Evolutionary conservation across 2,888 invertebrate genomes (phyloP), one percentile per base, ranked within the genome.

Genomic region (Pollenia labialis): DNA sequence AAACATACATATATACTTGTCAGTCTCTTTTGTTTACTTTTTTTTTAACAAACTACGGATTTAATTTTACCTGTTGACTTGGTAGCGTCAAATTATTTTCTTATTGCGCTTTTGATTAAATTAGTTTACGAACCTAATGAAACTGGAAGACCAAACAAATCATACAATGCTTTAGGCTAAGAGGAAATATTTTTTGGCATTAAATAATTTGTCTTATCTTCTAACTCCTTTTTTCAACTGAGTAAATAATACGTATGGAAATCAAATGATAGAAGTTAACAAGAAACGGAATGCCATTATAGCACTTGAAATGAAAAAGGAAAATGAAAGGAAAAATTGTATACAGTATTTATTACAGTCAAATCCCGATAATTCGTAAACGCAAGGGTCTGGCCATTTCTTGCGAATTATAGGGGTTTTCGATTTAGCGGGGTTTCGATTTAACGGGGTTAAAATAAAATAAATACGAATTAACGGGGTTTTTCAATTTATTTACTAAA

Each of bases 51-150:
- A 50, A 60, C 14, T 42, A 50, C 50, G 40, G 42, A 69, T 64
- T 52, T 16, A 71, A 62, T 62, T 62, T 62, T 46, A 72, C 71
- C 62, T 81, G 72, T 64, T 81, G 80, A 54, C 80, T 56, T 54
- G 42, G 42, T 69, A 7, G 6, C 52, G 71, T 9, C 11, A 32
- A 44, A 46, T 62, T 52, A 71, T 14, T 32, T 32, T 52, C 4
- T 23, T 62, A 32, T 54, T 62, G 12, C 16, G 54, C 71, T 42
- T 42, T 52, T 60, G 44, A 62, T 71, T 60, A 16, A 52, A 62
- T 52, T 62, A 62, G 12, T 80, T 32, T 60, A 16, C 11, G 7
- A 7, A 12, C 23, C 32, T 50, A n/a, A 52, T 8, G 9, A n/a
- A 52, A 68, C 1, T 4, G 12, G 10, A 68, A 52, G 40, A 23